Evolutionary conservation across 1,140 invertebrate species (phyloP).

Genomic region (Mercenaria mercenaria): DNA sequence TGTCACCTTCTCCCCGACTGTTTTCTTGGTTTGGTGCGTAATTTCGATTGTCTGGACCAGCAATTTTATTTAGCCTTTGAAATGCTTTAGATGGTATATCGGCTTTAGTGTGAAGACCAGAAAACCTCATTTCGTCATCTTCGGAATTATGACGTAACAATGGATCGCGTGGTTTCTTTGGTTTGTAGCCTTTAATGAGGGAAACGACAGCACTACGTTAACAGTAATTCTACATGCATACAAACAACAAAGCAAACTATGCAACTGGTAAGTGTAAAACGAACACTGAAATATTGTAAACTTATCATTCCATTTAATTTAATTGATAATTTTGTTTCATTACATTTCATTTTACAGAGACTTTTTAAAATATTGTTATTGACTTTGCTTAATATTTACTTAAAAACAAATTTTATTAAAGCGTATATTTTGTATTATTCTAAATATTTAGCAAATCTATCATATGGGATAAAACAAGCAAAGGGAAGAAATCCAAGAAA

Average conservation of each 20-base stretch:
- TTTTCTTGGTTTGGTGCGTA: slow-evolving; percentile 58
- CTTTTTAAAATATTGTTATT: too few species aligned
- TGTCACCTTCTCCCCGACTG: slow-evolving; percentile 58
- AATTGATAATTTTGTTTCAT: too few species aligned
- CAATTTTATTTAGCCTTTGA: slow-evolving; percentile 88
- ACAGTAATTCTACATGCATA: neutral
- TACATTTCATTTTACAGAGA: too few species aligned
- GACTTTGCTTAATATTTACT: too few species aligned
- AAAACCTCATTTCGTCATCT: slow-evolving; percentile 88
- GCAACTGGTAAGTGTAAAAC: neutral
- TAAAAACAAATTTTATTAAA: too few species aligned
- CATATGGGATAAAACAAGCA: too few species aligned
- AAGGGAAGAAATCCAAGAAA: too few species aligned
- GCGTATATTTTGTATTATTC: too few species aligned
- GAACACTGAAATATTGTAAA: neutral
- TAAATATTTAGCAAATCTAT: too few species aligned
- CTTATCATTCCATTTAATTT: neutral
- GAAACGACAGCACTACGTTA: slow-evolving; percentile 1
- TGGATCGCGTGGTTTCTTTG: slow-evolving; percentile 76
- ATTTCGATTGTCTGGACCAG: slow-evolving; percentile 68
- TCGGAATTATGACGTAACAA: slow-evolving; percentile 83
- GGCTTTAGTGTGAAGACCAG: slow-evolving; percentile 89
- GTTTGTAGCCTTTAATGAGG: slow-evolving; percentile 64
- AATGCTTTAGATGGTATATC: slow-evolving; percentile 91
- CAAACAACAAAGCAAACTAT: neutral